Percentiles rank a stretch among this genome's conserved stretches.
phyloP scores from a whole-genome alignment of 2,888 invertebrate species.

The Hyposoter dolosus region DNA sequence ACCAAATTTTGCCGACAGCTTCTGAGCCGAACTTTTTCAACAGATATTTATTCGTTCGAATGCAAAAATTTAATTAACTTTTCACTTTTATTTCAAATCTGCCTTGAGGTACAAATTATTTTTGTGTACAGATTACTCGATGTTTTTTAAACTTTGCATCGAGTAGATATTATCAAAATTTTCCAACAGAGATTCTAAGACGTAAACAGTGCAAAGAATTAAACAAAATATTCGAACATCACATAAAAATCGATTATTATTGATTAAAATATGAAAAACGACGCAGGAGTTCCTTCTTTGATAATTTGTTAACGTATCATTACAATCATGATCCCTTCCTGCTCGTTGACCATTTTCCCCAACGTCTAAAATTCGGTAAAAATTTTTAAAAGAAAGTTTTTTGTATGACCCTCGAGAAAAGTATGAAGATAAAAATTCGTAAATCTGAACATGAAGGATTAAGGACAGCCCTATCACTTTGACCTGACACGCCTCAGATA shows the following conservation, averaged over 20 bases:
- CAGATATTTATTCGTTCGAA: not conserved
- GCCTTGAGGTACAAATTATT: not conserved
- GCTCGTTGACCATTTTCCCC: not conserved
- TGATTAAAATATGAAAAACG: not conserved
- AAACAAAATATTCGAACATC: not conserved
- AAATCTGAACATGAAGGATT: constrained; percentile 12
- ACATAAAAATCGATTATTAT: not conserved
- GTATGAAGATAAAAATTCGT: not conserved
- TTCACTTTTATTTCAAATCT: not conserved
- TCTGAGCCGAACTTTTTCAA: not conserved
- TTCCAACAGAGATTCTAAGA: not conserved
- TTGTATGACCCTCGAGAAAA: not conserved
- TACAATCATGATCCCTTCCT: not conserved
- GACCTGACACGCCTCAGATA: not conserved
- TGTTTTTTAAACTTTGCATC: not conserved
- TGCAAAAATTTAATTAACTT: not conserved
- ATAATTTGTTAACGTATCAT: too few species aligned
- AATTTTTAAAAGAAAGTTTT: not conserved
- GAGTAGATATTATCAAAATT: not conserved
- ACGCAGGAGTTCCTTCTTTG: not conserved
- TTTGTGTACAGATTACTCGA: not conserved
- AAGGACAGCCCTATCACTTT: constrained; percentile 14
- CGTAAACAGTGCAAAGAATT: not conserved
- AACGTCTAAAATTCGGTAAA: not conserved
- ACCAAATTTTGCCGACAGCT: not conserved